Evolutionary conservation across 2,113 vertebrate species (phyloP).

Genomic region (Thryonomys swinderianus): DNA sequence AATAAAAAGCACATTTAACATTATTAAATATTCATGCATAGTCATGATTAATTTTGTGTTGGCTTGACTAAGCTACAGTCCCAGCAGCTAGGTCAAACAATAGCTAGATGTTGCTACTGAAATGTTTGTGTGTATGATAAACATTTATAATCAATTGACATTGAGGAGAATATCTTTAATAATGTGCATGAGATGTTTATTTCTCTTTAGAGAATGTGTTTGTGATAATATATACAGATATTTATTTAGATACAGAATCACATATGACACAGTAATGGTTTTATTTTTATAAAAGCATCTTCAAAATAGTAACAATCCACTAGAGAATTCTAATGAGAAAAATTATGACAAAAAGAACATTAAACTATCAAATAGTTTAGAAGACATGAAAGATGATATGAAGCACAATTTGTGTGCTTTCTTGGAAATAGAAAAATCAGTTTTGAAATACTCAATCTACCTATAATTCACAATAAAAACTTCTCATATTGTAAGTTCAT

Average conservation of each 20-base stretch:
- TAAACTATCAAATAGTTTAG: not conserved
- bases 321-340: not conserved
- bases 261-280: not conserved
- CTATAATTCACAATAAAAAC: not conserved
- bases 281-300: not conserved
- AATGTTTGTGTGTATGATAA: not conserved
- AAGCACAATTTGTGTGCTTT: not conserved
- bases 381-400: not conserved
- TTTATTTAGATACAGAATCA: not conserved
- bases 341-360: not conserved
- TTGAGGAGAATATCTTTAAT: not conserved
- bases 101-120: not conserved
- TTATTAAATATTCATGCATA: not conserved
- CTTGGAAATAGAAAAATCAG: not conserved
- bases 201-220: not conserved
- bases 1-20: not conserved
- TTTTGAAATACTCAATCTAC: not conserved
- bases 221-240: not conserved
- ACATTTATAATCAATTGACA: not conserved
- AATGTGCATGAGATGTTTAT: not conserved
- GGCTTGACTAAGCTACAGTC: not conserved
- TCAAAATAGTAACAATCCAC: not conserved
- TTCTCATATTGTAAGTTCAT: not conserved
- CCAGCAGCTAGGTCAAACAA: not conserved
- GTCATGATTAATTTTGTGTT: not conserved